Evolutionary conservation across 2,888 invertebrate genomes (phyloP), one percentile per base, ranked within the genome.

Genomic region (Parnassius mnemosyne): DNA sequence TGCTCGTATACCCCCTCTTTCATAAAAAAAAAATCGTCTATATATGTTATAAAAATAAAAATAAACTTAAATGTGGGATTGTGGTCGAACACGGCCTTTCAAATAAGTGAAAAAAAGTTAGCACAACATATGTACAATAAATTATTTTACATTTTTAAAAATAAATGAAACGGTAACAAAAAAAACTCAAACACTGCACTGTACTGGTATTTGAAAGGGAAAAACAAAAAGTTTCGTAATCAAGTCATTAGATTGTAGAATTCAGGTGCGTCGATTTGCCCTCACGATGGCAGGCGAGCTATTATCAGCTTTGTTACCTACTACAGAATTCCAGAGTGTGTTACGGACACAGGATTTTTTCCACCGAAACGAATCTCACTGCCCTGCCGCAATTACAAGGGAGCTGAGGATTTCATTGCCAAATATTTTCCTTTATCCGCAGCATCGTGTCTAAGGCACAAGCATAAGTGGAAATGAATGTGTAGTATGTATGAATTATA

Each of bases 341-440:
- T 61, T 61, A 65, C 61, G 57, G 62, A 60, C 47, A 62, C 53
- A 41, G 47, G 59, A 58, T 60, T 53, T 64, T 61, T 65, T 64
- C 63, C 70, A 61, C 57, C 51, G 46, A 57, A 58, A 61, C 65
- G 68, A 65, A 70, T 68, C 68, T 66, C 60, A 63, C 63, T 68
- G 53, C 57, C 52, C 61, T 44, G 63, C 75, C 80, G 76, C 85
- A 87, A 89, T 89, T 87, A 88, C 84, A 79, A 76, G 73, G 76
- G 75, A 76, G 72, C 83, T 74, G 76, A 83, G 80, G 84, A 87
- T 88, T 87, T 86, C 84, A 87, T 87, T 87, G 84, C 80, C 86
- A 87, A 89, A 88, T 87, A 88, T 89, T 89, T 89, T 87, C 84
- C 79, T 85, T 86, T 82, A 81, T 79, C 79, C 76, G 75, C 67